Percentiles rank a stretch among this genome's conserved stretches.
These are phyloP conservation scores for Drosophila austrosaltans DNA, from an alignment of 2,888 invertebrate genomes.

Conservation along the genomic window DNA sequence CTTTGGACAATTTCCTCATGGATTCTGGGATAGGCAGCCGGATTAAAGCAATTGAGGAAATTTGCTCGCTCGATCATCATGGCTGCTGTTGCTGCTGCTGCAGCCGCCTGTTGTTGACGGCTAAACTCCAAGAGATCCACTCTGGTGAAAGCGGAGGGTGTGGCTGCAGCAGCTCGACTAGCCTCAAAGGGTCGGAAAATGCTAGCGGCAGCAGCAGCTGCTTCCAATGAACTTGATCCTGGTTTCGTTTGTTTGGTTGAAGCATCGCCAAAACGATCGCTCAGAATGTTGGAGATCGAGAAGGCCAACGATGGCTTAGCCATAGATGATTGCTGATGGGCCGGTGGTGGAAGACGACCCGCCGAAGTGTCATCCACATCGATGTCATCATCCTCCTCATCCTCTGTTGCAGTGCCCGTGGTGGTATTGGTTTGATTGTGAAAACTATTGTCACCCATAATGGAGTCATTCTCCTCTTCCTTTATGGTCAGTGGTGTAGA, in stretches of 20 bases:
- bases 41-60: slow-evolving; percentile 83
- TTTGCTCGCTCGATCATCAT: slow-evolving; percentile 83
- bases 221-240: slow-evolving; percentile 28
- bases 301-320: slow-evolving; percentile 82
- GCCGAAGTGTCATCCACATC: slow-evolving; percentile 68
- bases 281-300: slow-evolving; percentile 83
- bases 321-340: slow-evolving; percentile 78
- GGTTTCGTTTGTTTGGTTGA: slow-evolving; percentile 55
- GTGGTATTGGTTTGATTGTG: slow-evolving; percentile 66
- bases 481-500: slow-evolving; percentile 78
- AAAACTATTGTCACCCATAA: slow-evolving; percentile 81
- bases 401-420: slow-evolving; percentile 59
- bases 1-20: slow-evolving; percentile 83
- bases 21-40: slow-evolving; percentile 82
- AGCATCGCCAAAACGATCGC: slow-evolving; percentile 82
- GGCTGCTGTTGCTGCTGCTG: slow-evolving; percentile 82
- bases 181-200: slow-evolving; percentile 83
- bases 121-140: slow-evolving; percentile 82
- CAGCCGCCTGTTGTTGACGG: slow-evolving; percentile 81
- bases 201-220: slow-evolving; percentile 60
- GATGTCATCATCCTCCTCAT: slow-evolving; percentile 78
- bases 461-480: slow-evolving; percentile 82
- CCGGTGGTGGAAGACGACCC: slow-evolving; percentile 74
- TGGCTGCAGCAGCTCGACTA: slow-evolving; percentile 64
- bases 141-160: slow-evolving; percentile 82